These are phyloP conservation scores for Argyresthia goedartella DNA, from an alignment of 2,888 invertebrate genomes.

Conservation along the genomic window DNA sequence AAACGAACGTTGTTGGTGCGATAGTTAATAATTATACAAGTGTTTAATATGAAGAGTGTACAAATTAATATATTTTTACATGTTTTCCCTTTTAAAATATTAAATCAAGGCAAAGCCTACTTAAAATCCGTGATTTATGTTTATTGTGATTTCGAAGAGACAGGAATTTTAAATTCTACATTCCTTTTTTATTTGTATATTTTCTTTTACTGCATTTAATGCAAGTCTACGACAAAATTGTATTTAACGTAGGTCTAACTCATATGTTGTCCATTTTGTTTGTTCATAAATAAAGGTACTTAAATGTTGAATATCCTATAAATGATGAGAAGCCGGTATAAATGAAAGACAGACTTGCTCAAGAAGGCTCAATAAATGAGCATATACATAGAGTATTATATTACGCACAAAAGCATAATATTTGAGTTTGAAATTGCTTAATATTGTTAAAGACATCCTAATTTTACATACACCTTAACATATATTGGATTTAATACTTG, in stretches of 20 bases:
- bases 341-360: constrained; percentile 37
- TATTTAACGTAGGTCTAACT: background rate
- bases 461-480: too few relatives aligned
- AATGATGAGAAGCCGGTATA: constrained; percentile 1
- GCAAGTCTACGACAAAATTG: constrained; percentile 60
- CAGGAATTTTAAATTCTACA: constrained; percentile 67
- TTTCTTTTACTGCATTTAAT: constrained; percentile 58
- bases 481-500: too few relatives aligned
- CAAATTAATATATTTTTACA: constrained; percentile 71
- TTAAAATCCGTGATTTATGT: constrained; percentile 57
- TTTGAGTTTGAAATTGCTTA: too few relatives aligned
- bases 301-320: background rate
- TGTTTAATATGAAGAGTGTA: constrained; percentile 62
- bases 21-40: constrained; percentile 63
- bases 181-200: constrained; percentile 54
- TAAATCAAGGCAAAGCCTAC: constrained; percentile 58
- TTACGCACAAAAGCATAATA: constrained; percentile 54
- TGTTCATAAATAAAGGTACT: background rate
- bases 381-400: constrained; percentile 19
- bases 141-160: constrained; percentile 63
- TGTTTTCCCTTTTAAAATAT: constrained; percentile 59
- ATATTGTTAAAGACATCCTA: too few relatives aligned
- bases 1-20: constrained; percentile 64
- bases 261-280: background rate
- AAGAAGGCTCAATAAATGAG: constrained; percentile 38